These are phyloP conservation scores for Tenthredo scrophulariae DNA, from an alignment of 2,888 invertebrate species.

Conservation along the genomic window DNA sequence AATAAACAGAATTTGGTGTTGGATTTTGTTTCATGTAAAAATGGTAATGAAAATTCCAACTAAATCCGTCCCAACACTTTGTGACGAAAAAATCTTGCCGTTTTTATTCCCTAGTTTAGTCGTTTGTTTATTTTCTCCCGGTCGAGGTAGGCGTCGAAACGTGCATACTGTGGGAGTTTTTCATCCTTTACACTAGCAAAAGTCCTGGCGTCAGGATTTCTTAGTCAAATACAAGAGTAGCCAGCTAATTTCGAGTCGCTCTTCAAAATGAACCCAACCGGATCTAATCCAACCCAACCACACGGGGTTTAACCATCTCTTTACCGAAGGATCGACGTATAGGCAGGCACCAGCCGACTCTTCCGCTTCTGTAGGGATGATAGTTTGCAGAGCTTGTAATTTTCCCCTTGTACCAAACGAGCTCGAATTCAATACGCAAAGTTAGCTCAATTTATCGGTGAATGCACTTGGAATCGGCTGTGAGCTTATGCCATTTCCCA, in stretches of 20 bases:
- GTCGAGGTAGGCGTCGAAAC: neutral
- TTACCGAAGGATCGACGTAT: constrained; percentile 25
- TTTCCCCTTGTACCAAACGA: constrained; percentile 24
- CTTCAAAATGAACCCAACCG: constrained; percentile 30
- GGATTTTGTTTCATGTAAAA: neutral
- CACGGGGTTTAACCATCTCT: constrained; percentile 16
- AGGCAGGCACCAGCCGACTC: neutral
- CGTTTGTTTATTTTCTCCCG: neutral
- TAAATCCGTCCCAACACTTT: neutral
- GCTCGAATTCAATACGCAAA: constrained; percentile 66
- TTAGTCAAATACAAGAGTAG: constrained; percentile 44
- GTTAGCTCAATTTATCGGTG: constrained; percentile 66
- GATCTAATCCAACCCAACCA: constrained; percentile 23
- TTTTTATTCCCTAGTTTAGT: neutral
- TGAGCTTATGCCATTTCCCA: constrained; percentile 15
- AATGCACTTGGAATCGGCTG: constrained; percentile 50
- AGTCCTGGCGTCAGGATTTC: constrained; percentile 36
- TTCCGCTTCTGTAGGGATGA: constrained; percentile 19
- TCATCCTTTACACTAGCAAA: neutral
- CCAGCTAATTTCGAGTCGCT: constrained; percentile 40
- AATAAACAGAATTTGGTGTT: neutral
- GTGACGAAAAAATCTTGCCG: neutral
- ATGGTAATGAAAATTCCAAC: neutral
- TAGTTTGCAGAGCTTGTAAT: constrained; percentile 46
- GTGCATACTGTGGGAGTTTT: neutral